These are phyloP conservation scores for Drosophila navojoa DNA, from an alignment of 1,140 invertebrate genomes.

Conservation along the genomic window DNA sequence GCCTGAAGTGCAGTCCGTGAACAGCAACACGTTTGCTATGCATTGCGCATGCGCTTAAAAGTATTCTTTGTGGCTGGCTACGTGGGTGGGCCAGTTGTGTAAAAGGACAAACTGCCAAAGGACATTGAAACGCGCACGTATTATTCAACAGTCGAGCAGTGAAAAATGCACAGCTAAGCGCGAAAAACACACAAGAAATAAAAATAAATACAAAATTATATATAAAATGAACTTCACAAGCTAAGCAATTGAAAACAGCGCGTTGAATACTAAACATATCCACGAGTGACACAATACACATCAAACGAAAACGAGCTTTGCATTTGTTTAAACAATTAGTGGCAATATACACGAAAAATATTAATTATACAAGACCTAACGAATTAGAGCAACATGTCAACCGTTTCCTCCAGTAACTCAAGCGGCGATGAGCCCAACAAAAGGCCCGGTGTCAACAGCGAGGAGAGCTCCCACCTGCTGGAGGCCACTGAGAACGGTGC, in stretches of 20 bases:
- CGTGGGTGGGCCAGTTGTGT: constrained; percentile 61
- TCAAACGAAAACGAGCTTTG: constrained; percentile 23
- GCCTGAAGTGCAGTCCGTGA: constrained; percentile 38
- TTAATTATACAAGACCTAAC: constrained; percentile 2
- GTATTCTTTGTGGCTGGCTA: constrained; percentile 60
- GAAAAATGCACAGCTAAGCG: constrained; percentile 11
- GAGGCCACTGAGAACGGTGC: constrained; percentile 71
- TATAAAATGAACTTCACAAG: constrained; percentile 20
- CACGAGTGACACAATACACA: constrained; percentile 51
- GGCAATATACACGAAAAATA: not conserved
- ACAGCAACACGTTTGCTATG: constrained; percentile 65
- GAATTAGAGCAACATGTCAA: constrained; percentile 58
- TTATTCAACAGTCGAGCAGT: constrained; percentile 60
- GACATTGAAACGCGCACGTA: constrained; percentile 52
- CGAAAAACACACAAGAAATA: constrained; percentile 6
- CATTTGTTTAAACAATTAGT: constrained; percentile 57
- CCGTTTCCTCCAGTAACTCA: constrained; percentile 66
- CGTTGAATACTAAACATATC: constrained; percentile 59
- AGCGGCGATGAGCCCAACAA: constrained; percentile 58
- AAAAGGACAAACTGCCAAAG: constrained; percentile 70
- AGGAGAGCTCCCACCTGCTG: constrained; percentile 81
- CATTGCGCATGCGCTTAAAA: constrained; percentile 71
- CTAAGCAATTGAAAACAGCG: constrained; percentile 9
- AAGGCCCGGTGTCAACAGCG: constrained; percentile 55
- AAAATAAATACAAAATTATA: constrained; percentile 13